Evolutionary conservation across 2,888 invertebrate genomes (phyloP).

Genomic region (Perizoma affinitatum): DNA sequence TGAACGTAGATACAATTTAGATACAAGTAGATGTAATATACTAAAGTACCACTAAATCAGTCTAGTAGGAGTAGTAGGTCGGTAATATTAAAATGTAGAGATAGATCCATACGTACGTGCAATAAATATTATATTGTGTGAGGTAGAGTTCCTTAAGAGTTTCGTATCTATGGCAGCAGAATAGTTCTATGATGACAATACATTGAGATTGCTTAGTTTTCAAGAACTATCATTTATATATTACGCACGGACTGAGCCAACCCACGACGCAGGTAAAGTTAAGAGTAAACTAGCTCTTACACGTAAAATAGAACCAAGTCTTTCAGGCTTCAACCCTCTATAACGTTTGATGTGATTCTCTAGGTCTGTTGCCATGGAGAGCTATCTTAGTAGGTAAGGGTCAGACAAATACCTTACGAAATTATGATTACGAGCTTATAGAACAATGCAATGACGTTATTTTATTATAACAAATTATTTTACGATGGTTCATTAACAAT

Average conservation of each 20-base stretch:
- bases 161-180: constrained; percentile 41
- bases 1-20: constrained; percentile 53
- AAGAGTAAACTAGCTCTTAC: background rate
- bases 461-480: background rate
- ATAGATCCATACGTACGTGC: constrained; percentile 58
- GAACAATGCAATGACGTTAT: background rate
- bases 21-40: constrained; percentile 57
- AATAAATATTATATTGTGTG: constrained; percentile 61
- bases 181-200: constrained; percentile 2
- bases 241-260: constrained; percentile 5
- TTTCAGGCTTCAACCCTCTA: background rate
- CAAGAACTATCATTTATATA: background rate
- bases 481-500: background rate
- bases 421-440: background rate
- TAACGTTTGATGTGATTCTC: background rate
- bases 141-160: constrained; percentile 58
- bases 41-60: constrained; percentile 79
- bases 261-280: background rate
- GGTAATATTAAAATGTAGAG: constrained; percentile 50
- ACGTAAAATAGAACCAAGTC: background rate
- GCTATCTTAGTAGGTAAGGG: background rate
- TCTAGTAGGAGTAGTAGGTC: constrained; percentile 78
- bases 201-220: background rate
- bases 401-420: constrained; percentile 10
- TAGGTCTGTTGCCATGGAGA: constrained; percentile 26